phyloP scores from a whole-genome alignment of 2,113 vertebrate genomes.

The Tetrao urogallus region DNA sequence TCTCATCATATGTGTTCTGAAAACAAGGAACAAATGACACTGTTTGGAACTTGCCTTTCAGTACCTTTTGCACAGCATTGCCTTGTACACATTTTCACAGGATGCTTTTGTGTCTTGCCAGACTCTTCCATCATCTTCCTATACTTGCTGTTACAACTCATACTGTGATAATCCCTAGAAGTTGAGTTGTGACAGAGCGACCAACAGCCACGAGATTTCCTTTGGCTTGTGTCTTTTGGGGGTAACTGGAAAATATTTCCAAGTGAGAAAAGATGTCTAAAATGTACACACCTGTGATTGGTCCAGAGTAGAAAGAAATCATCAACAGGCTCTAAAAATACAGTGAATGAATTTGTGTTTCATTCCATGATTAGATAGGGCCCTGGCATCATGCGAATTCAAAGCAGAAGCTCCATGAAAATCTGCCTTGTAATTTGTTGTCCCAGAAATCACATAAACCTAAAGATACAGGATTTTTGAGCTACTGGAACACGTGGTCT shows the following conservation, averaged over 20 bases:
- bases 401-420: not conserved
- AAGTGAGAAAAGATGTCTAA: not conserved
- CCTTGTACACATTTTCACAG: not conserved
- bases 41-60: not conserved
- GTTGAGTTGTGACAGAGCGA: not conserved
- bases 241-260: not conserved
- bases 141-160: not conserved
- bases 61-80: not conserved
- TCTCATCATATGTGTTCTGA: not conserved
- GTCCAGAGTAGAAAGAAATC: not conserved
- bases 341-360: not conserved
- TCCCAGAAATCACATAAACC: not conserved
- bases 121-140: not conserved
- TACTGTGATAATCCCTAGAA: not conserved
- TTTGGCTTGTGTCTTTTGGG: not conserved
- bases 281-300: rapidly evolving
- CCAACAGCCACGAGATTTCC: not conserved
- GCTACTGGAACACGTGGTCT: not conserved
- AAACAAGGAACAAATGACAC: not conserved
- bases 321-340: not conserved
- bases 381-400: not conserved
- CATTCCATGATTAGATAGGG: not conserved
- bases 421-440: not conserved
- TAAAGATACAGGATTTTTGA: not conserved
- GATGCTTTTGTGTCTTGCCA: not conserved